Evolutionary conservation across 2,888 invertebrate genomes (phyloP).

Genomic region (Andrena trimmerana): DNA sequence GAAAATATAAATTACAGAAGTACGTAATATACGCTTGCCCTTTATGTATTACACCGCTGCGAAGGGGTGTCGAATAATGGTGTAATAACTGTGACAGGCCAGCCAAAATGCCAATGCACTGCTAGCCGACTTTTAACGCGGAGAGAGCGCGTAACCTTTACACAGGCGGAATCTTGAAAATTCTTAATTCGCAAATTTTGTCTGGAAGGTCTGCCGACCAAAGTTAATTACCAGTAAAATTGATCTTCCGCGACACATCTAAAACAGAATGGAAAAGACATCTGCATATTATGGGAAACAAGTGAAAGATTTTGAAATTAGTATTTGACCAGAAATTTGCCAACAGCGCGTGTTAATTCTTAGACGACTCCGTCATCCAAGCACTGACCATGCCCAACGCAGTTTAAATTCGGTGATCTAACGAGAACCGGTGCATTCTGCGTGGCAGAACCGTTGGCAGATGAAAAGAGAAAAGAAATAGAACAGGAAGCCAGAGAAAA

Average conservation of each 20-base stretch:
- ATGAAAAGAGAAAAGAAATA: too few species aligned
- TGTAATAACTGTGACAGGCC: slow-evolving; percentile 26
- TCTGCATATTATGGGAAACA: neutral
- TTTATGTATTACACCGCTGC: slow-evolving; percentile 6
- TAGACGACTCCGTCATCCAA: too few species aligned
- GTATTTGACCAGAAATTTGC: neutral
- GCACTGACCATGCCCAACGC: too few species aligned
- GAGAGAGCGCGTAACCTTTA: slow-evolving; percentile 56
- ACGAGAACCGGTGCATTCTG: too few species aligned
- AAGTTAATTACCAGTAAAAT: neutral
- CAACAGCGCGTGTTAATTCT: too few species aligned
- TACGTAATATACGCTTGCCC: neutral
- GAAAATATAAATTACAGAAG: neutral
- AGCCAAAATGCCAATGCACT: slow-evolving; percentile 69
- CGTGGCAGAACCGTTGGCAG: too few species aligned
- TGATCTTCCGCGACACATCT: neutral
- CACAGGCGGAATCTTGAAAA: slow-evolving; percentile 17
- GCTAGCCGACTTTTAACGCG: slow-evolving; percentile 47
- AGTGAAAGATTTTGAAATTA: neutral
- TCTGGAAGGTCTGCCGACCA: slow-evolving; percentile 8
- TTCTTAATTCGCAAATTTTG: slow-evolving; percentile 10
- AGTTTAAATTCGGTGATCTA: too few species aligned
- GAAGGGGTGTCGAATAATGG: slow-evolving; percentile 18
- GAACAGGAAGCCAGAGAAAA: too few species aligned
- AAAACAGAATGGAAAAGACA: neutral